Base-by-base conservation (phyloP, 1,140 invertebrate genomes). In the Triops cancriformis region DNA sequence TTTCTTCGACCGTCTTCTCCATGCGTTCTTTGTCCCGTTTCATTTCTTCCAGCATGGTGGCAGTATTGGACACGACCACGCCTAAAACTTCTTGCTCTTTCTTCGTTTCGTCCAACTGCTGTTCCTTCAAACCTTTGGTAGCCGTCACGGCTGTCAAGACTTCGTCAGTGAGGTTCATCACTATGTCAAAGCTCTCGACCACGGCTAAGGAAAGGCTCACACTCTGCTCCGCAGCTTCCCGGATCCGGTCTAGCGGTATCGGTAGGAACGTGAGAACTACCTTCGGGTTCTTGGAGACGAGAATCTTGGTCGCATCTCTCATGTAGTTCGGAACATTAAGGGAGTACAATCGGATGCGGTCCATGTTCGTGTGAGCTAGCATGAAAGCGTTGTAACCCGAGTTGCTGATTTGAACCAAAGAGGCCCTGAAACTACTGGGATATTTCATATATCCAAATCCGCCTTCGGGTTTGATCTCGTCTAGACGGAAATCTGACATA, bases 381-480 rank as follows among this genome's bases (percentile, higher is more conserved):
- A 27, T 51, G 51, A 77, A 77, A 23, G 76, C 51, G 3, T 26
- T 3, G 76, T 77, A 77, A 64, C 76, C 76, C 0, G 18, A 41
- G 64, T 77, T 73, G 72, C 76, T 77, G 76, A 77, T 77, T 42
- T 77, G 76, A 10, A 73, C 27, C 10, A 77, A 28, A 77, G 26
- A 72, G 1, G 76, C 76, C 51, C 76, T 43, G 72, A 77, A 77
- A 26, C 76, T 77, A 3, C 26, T 41, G 14, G 76, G 76, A 12
- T 31, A 73, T 27, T 77, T 37, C 23, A 77, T 72, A 27, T 28
- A 73, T 18, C 9, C 41, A 26, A 27, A 77, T 27, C 45, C 45
- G 1, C 23, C 12, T 37, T 27, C n/a, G 12, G 75, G 75, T 7
- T 23, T 7, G 23, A 26, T 27, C 3, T 51, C 45, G 3, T 77